phyloP scores from a whole-genome alignment of 2,113 vertebrate genomes.

The Megaleporinus macrocephalus region DNA sequence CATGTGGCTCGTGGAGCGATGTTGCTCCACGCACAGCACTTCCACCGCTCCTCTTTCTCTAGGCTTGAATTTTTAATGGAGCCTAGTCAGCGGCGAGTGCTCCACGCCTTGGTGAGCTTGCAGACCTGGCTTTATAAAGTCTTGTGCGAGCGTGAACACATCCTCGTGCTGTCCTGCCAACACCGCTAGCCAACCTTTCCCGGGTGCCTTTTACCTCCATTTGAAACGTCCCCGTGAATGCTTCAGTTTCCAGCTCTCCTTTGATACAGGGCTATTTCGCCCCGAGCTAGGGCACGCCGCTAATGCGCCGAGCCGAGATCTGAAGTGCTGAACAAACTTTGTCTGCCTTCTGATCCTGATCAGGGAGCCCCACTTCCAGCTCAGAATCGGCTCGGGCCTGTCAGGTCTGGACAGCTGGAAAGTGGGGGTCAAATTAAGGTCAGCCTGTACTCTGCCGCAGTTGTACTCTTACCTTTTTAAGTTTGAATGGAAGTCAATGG shows the following conservation, averaged over 20 bases:
- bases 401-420: not conserved
- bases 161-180: not conserved
- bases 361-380: not conserved
- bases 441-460: not conserved
- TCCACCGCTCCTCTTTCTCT: constrained; percentile 9
- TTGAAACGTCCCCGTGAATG: not conserved
- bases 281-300: not conserved
- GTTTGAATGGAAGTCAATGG: too few species aligned
- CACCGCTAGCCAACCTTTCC: not conserved
- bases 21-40: not conserved
- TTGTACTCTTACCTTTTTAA: too few species aligned
- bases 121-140: not conserved
- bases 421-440: not conserved
- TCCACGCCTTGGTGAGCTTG: not conserved
- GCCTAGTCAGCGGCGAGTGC: too few species aligned
- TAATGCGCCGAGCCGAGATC: not conserved
- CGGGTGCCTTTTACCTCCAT: not conserved
- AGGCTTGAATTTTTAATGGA: constrained; percentile 7
- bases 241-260: not conserved
- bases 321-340: not conserved
- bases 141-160: not conserved
- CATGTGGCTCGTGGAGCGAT: not conserved
- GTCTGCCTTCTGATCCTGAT: not conserved
- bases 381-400: not conserved
- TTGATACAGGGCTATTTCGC: not conserved